A percentile compares a stretch with the other conserved stretches of the same genome.
Conservation (phyloP, 2,888 invertebrate genomes). For the Hedychridium roseum region DNA sequence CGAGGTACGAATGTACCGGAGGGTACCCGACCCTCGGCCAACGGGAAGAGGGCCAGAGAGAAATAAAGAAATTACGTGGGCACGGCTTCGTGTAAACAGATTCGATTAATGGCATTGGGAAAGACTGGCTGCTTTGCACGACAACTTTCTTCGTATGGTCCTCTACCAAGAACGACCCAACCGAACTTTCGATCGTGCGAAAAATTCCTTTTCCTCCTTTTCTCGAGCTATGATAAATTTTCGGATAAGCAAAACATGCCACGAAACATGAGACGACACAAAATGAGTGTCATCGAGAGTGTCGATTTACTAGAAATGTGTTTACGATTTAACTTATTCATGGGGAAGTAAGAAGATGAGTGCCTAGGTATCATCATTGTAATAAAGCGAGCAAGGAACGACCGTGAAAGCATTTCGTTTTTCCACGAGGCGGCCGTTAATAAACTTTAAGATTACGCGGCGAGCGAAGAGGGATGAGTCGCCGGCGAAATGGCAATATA, state of each 20-base stretch:
- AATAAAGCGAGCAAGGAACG: no score
- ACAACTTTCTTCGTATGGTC: conserved; percentile 22
- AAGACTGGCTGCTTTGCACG: conserved; percentile 12
- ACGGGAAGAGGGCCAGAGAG: conserved; percentile 36
- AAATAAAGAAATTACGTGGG: conserved; percentile 62
- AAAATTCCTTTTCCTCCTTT: no score
- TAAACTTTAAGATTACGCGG: conserved; percentile 54
- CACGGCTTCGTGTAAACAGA: conserved; percentile 39
- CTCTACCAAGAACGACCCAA: no score
- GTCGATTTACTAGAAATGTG: no score
- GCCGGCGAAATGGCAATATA: conserved; percentile 52
- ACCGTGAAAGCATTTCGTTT: not conserved
- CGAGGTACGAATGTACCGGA: conserved; percentile 37
- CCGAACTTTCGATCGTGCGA: no score
- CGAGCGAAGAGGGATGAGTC: conserved; percentile 44
- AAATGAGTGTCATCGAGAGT: no score
- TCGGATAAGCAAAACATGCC: no score
- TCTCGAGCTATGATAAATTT: no score
- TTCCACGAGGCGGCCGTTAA: conserved; percentile 43
- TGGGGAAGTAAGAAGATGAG: no score
- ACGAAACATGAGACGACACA: no score
- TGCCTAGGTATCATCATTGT: no score
- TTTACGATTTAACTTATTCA: no score
- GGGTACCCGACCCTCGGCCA: conserved; percentile 28
- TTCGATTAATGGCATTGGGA: conserved; percentile 38